Conservation (phyloP, 2,113 vertebrate species). For the Pluvialis apricaria region DNA sequence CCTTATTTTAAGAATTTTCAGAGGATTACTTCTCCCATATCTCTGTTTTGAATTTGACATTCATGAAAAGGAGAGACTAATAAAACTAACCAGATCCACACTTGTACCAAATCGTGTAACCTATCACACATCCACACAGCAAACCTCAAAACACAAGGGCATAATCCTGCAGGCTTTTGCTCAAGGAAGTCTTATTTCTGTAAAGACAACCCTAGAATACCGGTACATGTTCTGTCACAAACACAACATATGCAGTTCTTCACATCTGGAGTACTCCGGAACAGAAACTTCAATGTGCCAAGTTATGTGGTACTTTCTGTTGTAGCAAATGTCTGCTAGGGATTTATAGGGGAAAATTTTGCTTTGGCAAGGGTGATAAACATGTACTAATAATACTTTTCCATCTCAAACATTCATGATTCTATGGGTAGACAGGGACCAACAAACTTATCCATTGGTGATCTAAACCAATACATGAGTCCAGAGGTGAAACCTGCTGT, state of each 20-base stretch:
- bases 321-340: not conserved
- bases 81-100: not conserved
- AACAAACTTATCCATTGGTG: not conserved
- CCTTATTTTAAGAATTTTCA: not conserved
- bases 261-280: not conserved
- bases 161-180: not conserved
- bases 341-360: not conserved
- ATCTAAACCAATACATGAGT: not conserved
- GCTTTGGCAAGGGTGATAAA: not conserved
- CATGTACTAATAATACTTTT: not conserved
- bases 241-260: not conserved
- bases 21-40: not conserved
- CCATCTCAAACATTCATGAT: not conserved
- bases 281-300: not conserved
- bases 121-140: not conserved
- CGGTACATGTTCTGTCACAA: not conserved
- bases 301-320: not conserved
- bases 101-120: not conserved
- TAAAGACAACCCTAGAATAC: not conserved
- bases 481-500: not conserved
- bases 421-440: not conserved
- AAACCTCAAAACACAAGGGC: not conserved
- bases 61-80: not conserved
- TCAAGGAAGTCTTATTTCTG: not conserved
- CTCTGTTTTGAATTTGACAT: not conserved